These are phyloP conservation scores for Lindbergichthys nudifrons DNA, from an alignment of 2,797 vertebrate species.

Conservation along the genomic window DNA sequence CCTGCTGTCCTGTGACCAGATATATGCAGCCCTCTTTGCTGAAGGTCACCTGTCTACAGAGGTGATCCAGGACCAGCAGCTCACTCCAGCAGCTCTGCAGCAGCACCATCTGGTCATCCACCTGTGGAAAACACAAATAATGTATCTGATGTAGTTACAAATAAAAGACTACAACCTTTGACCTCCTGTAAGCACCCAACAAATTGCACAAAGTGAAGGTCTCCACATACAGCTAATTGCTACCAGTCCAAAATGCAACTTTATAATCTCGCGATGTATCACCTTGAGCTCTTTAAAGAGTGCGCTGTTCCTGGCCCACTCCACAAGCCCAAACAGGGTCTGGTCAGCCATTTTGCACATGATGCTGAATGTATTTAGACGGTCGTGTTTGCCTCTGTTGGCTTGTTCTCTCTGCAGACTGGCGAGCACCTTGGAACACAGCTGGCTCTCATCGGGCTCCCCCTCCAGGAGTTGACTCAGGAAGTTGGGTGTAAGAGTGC, in stretches of 20 bases:
- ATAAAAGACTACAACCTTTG: not conserved
- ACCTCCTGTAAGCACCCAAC: not conserved
- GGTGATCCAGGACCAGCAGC: constrained; percentile 87
- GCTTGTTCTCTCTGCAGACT: constrained; percentile 85
- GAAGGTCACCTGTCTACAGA: constrained; percentile 85
- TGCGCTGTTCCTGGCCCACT: constrained; percentile 86
- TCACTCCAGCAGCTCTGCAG: constrained; percentile 90
- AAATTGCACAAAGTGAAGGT: not conserved
- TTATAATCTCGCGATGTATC: constrained; percentile 18
- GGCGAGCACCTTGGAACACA: constrained; percentile 83
- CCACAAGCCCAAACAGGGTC: constrained; percentile 86
- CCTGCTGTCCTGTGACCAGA: constrained; percentile 88
- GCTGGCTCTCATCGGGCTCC: constrained; percentile 83
- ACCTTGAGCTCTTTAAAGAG: constrained; percentile 89
- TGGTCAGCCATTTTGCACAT: constrained; percentile 90
- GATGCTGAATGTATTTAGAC: constrained; percentile 88
- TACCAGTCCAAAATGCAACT: not conserved
- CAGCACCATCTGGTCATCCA: constrained; percentile 88
- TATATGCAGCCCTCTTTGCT: constrained; percentile 86
- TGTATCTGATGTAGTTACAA: not conserved
- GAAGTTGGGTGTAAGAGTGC: constrained; percentile 55
- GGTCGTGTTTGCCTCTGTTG: constrained; percentile 85
- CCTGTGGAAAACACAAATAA: constrained; percentile 63
- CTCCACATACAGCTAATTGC: not conserved
- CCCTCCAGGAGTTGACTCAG: constrained; percentile 80